Evolutionary conservation across 2,888 invertebrate genomes (phyloP).

Genomic region (Erannis defoliaria): DNA sequence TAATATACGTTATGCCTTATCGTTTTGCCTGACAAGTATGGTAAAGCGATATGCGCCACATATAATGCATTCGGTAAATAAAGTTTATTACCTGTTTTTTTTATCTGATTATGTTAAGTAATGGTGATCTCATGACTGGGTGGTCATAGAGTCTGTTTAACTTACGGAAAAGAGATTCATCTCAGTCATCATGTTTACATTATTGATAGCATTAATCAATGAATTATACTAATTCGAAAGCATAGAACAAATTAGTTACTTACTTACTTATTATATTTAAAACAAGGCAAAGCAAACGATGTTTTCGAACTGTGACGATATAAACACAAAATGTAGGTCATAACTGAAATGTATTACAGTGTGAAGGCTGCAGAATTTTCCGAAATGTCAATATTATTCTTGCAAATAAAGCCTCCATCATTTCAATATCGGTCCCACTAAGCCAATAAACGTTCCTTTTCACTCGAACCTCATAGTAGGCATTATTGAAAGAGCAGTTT

Average conservation of each 20-base stretch:
- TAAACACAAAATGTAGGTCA: slow-evolving; percentile 3
- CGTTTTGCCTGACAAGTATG: slow-evolving; percentile 63
- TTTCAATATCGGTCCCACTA: slow-evolving; percentile 55
- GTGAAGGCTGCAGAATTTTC: slow-evolving; percentile 20
- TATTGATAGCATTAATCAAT: no score
- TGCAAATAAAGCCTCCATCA: slow-evolving; percentile 48
- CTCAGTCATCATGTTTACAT: background rate
- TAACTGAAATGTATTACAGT: background rate
- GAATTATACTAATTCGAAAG: no score
- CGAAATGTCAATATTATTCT: slow-evolving; percentile 28
- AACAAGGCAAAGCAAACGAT: background rate
- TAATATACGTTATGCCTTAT: slow-evolving; percentile 62
- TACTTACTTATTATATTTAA: background rate
- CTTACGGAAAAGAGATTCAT: background rate
- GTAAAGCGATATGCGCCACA: slow-evolving; percentile 55
- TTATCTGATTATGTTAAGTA: slow-evolving; percentile 45
- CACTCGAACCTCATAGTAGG: slow-evolving; percentile 62
- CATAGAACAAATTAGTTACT: no score
- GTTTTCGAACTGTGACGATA: background rate
- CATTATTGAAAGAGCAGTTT: slow-evolving; percentile 75
- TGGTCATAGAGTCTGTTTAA: slow-evolving; percentile 33
- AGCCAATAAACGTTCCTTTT: slow-evolving; percentile 61
- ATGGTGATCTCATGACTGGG: slow-evolving; percentile 43
- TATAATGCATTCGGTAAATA: slow-evolving; percentile 45
- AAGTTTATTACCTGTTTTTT: slow-evolving; percentile 43